phyloP scores from a whole-genome alignment of 2,797 vertebrate species.

The Eremophila alpestris region DNA sequence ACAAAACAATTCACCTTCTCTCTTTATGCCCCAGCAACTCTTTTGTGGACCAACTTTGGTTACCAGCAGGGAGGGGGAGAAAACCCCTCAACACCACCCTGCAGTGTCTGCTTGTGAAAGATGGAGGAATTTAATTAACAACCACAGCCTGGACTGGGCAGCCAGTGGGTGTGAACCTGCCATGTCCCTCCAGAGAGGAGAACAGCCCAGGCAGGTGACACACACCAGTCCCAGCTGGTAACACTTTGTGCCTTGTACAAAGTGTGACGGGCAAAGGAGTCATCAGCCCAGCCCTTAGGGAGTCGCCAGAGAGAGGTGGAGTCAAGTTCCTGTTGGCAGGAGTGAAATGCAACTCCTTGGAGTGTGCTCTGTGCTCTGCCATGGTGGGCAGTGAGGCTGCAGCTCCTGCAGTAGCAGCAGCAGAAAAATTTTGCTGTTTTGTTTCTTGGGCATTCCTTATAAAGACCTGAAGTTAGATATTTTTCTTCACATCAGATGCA shows the following conservation, averaged over 20 bases:
- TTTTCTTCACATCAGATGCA: background rate
- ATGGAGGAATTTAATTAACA: background rate
- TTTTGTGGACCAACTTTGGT: background rate
- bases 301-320: background rate
- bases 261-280: fast-evolving
- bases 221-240: background rate
- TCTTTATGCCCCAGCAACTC: background rate
- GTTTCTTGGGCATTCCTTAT: background rate
- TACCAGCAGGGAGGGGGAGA: background rate
- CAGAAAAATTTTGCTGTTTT: background rate
- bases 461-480: background rate
- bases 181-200: background rate
- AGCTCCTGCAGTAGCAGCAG: background rate
- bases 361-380: background rate
- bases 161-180: background rate
- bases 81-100: background rate
- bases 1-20: background rate
- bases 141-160: background rate
- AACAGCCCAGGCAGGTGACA: background rate
- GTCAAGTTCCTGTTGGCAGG: background rate
- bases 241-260: background rate
- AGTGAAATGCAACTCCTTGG: background rate
- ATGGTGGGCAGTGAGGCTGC: fast-evolving
- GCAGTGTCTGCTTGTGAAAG: background rate
- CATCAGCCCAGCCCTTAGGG: background rate